A percentile compares a stretch with the other conserved stretches of the same genome.
Conservation (phyloP, 2,888 invertebrate species). For the Cryptops parisi region DNA sequence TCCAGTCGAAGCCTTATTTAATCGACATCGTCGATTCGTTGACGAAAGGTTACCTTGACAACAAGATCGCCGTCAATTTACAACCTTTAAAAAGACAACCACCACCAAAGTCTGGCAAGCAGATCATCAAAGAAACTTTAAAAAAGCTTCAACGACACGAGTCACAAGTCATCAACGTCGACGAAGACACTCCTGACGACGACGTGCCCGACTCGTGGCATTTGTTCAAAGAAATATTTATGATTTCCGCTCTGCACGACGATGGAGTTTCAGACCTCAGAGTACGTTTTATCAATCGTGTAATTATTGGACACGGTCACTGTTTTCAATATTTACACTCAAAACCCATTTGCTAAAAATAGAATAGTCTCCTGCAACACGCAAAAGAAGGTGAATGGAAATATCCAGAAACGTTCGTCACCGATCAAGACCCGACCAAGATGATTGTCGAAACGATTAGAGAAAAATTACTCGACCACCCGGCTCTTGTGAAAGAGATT, state of each 20-base stretch:
- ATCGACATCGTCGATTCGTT: too few species aligned
- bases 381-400: not conserved
- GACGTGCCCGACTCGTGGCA: constrained; percentile 42
- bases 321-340: too few species aligned
- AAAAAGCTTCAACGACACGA: not conserved
- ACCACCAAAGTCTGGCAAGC: constrained; percentile 12
- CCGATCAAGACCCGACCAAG: not conserved
- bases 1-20: too few species aligned
- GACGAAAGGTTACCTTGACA: too few species aligned
- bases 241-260: constrained; percentile 71
- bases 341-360: not conserved
- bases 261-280: constrained; percentile 56
- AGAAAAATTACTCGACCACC: not conserved
- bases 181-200: not conserved
- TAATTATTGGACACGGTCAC: too few species aligned
- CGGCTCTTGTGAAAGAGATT: not conserved
- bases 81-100: too few species aligned
- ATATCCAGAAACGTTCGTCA: not conserved
- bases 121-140: constrained; percentile 22
- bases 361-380: too few species aligned
- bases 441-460: not conserved
- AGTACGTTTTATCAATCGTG: too few species aligned
- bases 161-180: not conserved
- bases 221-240: constrained; percentile 71
- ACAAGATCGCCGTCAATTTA: too few species aligned